These are phyloP conservation scores for Thalpophila matura DNA, from an alignment of 2,888 invertebrate species.

Conservation along the genomic window DNA sequence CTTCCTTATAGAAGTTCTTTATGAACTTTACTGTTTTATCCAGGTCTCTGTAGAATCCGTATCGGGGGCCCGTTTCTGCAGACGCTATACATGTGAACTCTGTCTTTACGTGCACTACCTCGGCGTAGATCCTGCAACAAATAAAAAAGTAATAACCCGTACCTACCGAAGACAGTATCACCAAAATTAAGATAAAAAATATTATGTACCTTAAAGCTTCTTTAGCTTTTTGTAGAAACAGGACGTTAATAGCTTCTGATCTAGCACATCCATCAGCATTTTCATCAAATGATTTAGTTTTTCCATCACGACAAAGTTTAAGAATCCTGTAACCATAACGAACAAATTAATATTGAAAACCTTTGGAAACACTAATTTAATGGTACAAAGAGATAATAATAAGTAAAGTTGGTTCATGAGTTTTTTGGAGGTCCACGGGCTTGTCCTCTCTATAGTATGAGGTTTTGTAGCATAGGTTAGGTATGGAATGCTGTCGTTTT, in stretches of 20 bases:
- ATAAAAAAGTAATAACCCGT: too few relatives aligned
- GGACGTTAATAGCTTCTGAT: constrained; percentile 93
- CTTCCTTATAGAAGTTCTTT: constrained; percentile 91
- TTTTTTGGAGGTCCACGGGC: too few relatives aligned
- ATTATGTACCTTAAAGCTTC: constrained; percentile 39
- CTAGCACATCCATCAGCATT: constrained; percentile 94
- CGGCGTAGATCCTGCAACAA: constrained; percentile 90
- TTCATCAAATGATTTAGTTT: constrained; percentile 96
- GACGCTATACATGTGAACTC: constrained; percentile 84
- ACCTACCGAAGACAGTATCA: too few relatives aligned
- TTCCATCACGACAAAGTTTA: constrained; percentile 93
- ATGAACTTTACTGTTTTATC: constrained; percentile 85
- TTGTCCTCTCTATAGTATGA: too few relatives aligned
- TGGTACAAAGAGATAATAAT: too few relatives aligned
- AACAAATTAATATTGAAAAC: not conserved
- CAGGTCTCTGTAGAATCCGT: constrained; percentile 90
- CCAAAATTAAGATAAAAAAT: too few relatives aligned
- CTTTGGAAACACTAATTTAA: too few relatives aligned
- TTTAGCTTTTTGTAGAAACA: constrained; percentile 48
- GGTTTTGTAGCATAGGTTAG: too few relatives aligned
- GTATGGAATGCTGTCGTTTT: too few relatives aligned
- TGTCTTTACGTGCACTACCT: constrained; percentile 93
- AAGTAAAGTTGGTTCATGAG: too few relatives aligned
- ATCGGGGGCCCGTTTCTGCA: constrained; percentile 75
- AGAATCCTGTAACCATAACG: constrained; percentile 68